Evolutionary conservation across 2,797 vertebrate genomes (phyloP).

Genomic region (Vultur gryphus): DNA sequence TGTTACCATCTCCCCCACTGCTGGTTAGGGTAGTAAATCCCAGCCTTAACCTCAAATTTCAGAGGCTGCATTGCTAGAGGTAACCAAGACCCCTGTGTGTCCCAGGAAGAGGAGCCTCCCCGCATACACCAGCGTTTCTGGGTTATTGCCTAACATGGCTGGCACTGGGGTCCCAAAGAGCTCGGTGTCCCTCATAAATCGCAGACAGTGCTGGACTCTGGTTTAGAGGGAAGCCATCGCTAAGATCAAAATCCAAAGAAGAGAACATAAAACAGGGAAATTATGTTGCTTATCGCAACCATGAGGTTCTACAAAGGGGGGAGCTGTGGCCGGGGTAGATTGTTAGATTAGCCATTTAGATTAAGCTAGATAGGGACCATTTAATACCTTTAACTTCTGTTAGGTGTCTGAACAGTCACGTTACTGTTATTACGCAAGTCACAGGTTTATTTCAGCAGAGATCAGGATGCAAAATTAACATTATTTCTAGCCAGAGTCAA

Average conservation of each 20-base stretch:
- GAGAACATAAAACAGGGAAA: background rate
- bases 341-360: background rate
- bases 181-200: background rate
- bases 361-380: background rate
- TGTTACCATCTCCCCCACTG: no score
- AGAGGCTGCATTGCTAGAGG: background rate
- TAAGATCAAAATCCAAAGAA: background rate
- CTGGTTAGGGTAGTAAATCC: no score
- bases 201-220: background rate
- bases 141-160: background rate
- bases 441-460: background rate
- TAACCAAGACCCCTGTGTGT: background rate
- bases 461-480: background rate
- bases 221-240: no score
- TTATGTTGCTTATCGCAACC: rapidly evolving
- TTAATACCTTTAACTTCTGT: background rate
- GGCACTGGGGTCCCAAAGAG: background rate
- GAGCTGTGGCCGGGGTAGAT: background rate
- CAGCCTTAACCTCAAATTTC: background rate
- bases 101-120: no score
- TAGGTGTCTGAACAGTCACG: background rate
- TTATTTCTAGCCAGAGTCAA: background rate
- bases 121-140: rapidly evolving
- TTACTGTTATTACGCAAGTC: background rate
- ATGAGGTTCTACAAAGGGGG: background rate